Percentiles rank a stretch among this genome's conserved stretches.
Evolutionary conservation across 2,113 vertebrate species (phyloP).

Genomic region (Pollimyrus isidori): DNA sequence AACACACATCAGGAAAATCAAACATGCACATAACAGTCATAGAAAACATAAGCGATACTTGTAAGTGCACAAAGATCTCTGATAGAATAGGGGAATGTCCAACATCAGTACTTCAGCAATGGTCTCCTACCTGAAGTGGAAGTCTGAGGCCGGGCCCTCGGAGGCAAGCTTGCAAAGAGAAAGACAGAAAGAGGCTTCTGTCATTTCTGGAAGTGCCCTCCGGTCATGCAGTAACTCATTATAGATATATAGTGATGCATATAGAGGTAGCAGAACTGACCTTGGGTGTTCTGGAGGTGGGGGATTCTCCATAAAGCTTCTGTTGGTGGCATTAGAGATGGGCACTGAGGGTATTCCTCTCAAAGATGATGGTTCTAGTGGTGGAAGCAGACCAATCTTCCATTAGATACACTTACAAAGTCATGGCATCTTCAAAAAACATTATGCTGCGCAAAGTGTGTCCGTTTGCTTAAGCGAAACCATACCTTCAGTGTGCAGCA

Average conservation of each 20-base stretch:
- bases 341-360: slow-evolving; percentile 51
- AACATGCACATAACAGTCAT: background rate
- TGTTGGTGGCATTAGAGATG: slow-evolving; percentile 51
- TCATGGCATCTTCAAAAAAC: background rate
- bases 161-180: background rate
- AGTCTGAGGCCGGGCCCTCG: slow-evolving; percentile 25
- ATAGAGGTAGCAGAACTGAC: slow-evolving; percentile 9
- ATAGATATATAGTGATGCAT: background rate
- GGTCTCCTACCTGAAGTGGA: slow-evolving; percentile 28
- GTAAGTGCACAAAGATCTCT: background rate
- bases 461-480: background rate
- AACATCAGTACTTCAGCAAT: background rate
- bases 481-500: slow-evolving; percentile 69
- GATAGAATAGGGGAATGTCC: too few relatives aligned
- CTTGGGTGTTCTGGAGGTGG: slow-evolving; percentile 26
- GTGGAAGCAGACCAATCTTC: slow-evolving; percentile 3
- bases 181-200: background rate
- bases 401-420: background rate
- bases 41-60: background rate
- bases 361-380: slow-evolving; percentile 43
- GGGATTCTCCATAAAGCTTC: slow-evolving; percentile 47
- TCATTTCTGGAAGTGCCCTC: background rate
- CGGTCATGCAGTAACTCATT: background rate
- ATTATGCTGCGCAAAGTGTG: background rate
- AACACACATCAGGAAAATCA: background rate